Evolutionary conservation across 2,113 vertebrate species (phyloP), one percentile per base, ranked within the genome.

Genomic region (Excalfactoria chinensis): DNA sequence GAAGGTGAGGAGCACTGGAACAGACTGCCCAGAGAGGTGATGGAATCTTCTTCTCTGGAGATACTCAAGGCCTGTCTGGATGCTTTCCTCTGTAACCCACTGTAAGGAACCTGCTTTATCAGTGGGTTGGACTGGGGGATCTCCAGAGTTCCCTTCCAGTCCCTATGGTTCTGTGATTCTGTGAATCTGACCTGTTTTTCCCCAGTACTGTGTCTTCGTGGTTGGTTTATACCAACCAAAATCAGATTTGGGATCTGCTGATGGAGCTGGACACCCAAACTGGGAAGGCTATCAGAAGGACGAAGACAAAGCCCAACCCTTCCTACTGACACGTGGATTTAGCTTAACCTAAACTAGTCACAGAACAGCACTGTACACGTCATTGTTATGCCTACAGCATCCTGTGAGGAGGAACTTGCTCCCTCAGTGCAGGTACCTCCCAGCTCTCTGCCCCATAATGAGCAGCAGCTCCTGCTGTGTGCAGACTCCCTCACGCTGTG

Each of bases 311-410:
- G 7, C 5, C 6, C 13, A 19, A 1, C 17, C 3, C 26, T 40
- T 60, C 41, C 19, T 59, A 9, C 6, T 19, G 56, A 32, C 30
- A 20, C 9, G 5, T 0, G 1, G 44, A 3, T 77, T 81, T 64
- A 64, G 6, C 40, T 73, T 11, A 12, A 56, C 23, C 56, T 32
- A 58, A 66, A 48, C 13, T 13, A 13, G 3, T 28, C 14, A 13
- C 13, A 53, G 55, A 72, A 34, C 1, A 1, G 20, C 11, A 12
- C 48, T 13, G 15, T 22, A 7, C 41, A 6, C 0, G 0, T n/a
- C 28, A 34, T 9, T 58, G 5, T 18, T 0, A 0, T 26, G 11
- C 58, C 49, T 7, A 0, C 5, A 7, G 83, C 41, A 51, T 35
- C 1, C 1, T 23, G 30, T 3, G 1, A 59, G 49, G 56, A 48